phyloP scores from a whole-genome alignment of 1,140 invertebrate genomes.

The Ceratitis capitata region DNA sequence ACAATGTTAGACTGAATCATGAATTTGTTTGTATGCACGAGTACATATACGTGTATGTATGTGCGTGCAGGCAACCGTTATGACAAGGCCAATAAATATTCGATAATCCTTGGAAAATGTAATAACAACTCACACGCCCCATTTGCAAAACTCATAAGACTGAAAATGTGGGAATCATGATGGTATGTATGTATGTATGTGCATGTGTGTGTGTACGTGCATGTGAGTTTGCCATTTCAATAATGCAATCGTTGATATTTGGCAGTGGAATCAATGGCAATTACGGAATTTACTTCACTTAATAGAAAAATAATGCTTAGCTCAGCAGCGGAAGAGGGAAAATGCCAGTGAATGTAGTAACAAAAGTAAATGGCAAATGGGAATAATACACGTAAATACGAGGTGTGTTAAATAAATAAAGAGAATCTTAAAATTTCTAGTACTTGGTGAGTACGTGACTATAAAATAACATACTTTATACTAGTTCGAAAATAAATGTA shows the following conservation, averaged over 20 bases:
- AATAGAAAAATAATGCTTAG: conserved; percentile 34
- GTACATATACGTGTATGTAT: neutral
- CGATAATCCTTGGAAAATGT: neutral
- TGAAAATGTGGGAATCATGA: neutral
- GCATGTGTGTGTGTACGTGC: neutral
- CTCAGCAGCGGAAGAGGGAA: neutral
- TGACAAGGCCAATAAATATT: conserved; percentile 20
- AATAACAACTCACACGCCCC: neutral
- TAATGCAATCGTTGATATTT: neutral
- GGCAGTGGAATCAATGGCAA: neutral
- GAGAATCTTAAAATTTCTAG: too few species aligned
- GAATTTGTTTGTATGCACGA: too few species aligned
- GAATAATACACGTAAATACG: neutral
- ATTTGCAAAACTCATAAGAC: neutral
- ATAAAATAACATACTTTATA: too few species aligned
- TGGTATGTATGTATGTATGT: neutral
- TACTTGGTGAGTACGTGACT: too few species aligned
- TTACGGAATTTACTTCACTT: neutral
- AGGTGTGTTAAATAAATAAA: neutral
- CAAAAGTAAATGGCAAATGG: neutral
- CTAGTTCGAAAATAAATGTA: too few species aligned
- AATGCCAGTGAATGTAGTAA: neutral
- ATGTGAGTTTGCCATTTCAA: neutral
- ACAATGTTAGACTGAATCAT: neutral
- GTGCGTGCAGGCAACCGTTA: neutral